Base-by-base conservation (phyloP, 2,797 vertebrate species). In the Lutjanus argentimaculatus region DNA sequence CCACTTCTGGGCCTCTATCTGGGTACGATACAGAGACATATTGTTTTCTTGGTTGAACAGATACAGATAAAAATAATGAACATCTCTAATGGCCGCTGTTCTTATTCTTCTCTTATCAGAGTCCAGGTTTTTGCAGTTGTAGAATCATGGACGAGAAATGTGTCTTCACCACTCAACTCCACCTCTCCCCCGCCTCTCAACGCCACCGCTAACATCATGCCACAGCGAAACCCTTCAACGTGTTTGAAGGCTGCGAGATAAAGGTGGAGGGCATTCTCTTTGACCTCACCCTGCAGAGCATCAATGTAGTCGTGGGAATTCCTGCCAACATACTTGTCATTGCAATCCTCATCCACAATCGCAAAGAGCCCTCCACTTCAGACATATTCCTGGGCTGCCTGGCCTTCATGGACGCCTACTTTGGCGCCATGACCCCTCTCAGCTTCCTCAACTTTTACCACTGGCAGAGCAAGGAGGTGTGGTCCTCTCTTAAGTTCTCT, bases 341-440 rank as follows among this genome's bases (percentile, higher is more conserved):
- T 6, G 80, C 75, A 8, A 71, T 95, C 62, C 93, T 96, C 49
- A 86, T 96, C 55, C 77, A 19, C 11, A 95, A 94, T 67, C 91
- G 90, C 4, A 93, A 93, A 51, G 93, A 95, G 6, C 88, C 95
- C 1, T 82, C 93, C 79, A 96, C 95, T 4, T 96, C 96, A 2
- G 96, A 96, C 77, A 85, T 96, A 66, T 96, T 93, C 79, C 66
- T 96, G 63, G 95, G 95, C 67, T 93, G 90, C 77, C 83, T 96
- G 79, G 95, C 96, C 14, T 93, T 95, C 65, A 91, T 95, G 95
- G 96, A 96, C 11, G 66, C 80, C 17, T 96, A 95, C 84, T 96
- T 96, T 19, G 83, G 95, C 8, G n/a, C 63, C 69, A 95, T 94
- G 91, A 91, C 94, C 36, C 91, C 94, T 0, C 1, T 96, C 51